These are phyloP conservation scores for Acropora yongei DNA, from an alignment of 64 coral and sea anemone species.

Conservation along the genomic window DNA sequence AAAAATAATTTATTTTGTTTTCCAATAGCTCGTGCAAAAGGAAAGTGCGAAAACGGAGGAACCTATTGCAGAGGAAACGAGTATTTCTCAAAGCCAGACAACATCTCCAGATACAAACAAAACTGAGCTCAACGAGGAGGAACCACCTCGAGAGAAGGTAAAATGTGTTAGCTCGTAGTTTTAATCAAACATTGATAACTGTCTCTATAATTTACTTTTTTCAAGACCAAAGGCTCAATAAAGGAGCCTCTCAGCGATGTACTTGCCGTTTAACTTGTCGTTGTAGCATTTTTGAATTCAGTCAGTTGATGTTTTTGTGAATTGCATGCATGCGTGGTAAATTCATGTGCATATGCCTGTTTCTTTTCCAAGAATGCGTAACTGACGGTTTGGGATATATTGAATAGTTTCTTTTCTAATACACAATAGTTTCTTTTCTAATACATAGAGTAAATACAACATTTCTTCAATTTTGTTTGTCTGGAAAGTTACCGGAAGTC, in stretches of 20 bases:
- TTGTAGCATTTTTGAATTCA: background rate
- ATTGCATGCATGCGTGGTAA: background rate
- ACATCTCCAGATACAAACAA: constrained; percentile 12
- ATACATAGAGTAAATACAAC: background rate
- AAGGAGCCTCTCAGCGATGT: background rate
- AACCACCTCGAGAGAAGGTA: constrained; percentile 36
- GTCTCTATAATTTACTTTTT: background rate
- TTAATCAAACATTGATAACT: background rate
- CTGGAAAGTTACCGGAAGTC: background rate
- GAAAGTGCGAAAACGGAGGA: background rate
- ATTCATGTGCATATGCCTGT: background rate
- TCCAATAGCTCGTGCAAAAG: background rate
- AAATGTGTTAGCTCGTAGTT: background rate
- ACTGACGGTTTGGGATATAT: no score
- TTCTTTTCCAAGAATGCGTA: background rate
- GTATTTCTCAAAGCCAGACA: background rate
- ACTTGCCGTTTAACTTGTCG: background rate
- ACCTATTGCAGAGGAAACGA: background rate
- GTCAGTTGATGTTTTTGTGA: background rate
- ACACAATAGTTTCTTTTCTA: background rate
- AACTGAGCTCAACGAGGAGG: constrained; percentile 33
- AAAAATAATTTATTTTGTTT: background rate
- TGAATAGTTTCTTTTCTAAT: background rate
- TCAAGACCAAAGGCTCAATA: background rate
- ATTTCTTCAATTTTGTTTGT: background rate